These are phyloP conservation scores for Acholoe squamosa DNA, from an alignment of 2,888 invertebrate species.

Conservation along the genomic window DNA sequence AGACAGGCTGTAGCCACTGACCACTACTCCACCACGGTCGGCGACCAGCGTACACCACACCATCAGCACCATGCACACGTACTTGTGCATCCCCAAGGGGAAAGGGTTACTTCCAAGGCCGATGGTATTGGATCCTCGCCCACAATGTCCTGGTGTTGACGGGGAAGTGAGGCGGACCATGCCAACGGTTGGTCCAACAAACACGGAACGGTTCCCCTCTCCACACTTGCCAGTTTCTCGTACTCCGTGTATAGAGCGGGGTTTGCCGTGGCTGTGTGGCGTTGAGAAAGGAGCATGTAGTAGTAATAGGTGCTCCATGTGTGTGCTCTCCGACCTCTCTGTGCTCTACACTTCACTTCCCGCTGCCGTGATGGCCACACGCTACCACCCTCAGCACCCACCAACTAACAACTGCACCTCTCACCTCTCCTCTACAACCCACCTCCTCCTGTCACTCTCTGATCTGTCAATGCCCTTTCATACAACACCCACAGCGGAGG, in stretches of 20 bases:
- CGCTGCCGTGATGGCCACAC: not conserved
- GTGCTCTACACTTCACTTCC: not conserved
- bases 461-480: conserved; percentile 18
- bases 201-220: not conserved
- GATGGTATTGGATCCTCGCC: not conserved
- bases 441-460: conserved; percentile 31
- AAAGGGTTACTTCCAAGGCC: not conserved
- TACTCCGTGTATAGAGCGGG: not conserved
- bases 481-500: not conserved
- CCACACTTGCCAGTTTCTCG: not conserved
- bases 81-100: not conserved
- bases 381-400: not conserved
- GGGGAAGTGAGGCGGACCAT: not conserved
- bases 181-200: not conserved
- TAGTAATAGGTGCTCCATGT: conserved; percentile 1
- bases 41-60: conserved; percentile 19
- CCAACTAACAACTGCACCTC: not conserved
- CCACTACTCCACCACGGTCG: not conserved
- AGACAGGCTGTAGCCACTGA: conserved; percentile 40
- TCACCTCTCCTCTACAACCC: not conserved
- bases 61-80: not conserved
- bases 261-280: not conserved
- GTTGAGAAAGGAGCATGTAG: not conserved
- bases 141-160: not conserved
- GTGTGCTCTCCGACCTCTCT: too few species aligned